These are phyloP conservation scores for Oryzaephilus surinamensis DNA, from an alignment of 1,140 invertebrate species.

Conservation along the genomic window DNA sequence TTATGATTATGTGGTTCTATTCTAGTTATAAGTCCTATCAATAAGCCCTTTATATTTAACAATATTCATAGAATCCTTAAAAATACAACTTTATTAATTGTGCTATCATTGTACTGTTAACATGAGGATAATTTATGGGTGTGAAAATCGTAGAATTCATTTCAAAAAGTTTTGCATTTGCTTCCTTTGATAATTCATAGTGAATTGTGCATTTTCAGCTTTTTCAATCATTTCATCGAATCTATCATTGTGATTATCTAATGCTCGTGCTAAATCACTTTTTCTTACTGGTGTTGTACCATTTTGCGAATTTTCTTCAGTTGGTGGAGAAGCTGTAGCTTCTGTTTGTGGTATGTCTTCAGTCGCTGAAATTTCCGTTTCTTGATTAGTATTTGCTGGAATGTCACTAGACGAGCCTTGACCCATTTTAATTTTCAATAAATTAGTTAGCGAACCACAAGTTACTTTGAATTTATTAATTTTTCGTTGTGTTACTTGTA, in stretches of 20 bases:
- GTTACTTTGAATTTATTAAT: slow-evolving; percentile 78
- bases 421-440: slow-evolving; percentile 46
- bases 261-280: slow-evolving; percentile 35
- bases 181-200: slow-evolving; percentile 58
- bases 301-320: slow-evolving; percentile 1
- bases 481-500: slow-evolving; percentile 74
- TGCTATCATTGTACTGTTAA: too few species aligned
- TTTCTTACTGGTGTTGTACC: slow-evolving; percentile 28
- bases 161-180: slow-evolving; percentile 58
- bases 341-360: slow-evolving; percentile 6
- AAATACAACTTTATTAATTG: too few species aligned
- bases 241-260: slow-evolving; percentile 48
- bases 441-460: slow-evolving; percentile 52
- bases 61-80: too few species aligned
- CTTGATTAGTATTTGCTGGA: too few species aligned
- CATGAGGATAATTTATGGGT: background rate
- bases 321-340: slow-evolving; percentile 16
- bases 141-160: slow-evolving; percentile 19
- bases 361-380: slow-evolving; percentile 12
- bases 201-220: slow-evolving; percentile 53
- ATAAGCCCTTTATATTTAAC: too few species aligned
- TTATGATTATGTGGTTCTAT: too few species aligned
- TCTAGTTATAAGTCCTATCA: too few species aligned
- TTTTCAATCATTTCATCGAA: slow-evolving; percentile 51
- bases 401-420: slow-evolving; percentile 12